Base-by-base conservation (phyloP, 2,888 invertebrate genomes). In the Nudaria mundana region DNA sequence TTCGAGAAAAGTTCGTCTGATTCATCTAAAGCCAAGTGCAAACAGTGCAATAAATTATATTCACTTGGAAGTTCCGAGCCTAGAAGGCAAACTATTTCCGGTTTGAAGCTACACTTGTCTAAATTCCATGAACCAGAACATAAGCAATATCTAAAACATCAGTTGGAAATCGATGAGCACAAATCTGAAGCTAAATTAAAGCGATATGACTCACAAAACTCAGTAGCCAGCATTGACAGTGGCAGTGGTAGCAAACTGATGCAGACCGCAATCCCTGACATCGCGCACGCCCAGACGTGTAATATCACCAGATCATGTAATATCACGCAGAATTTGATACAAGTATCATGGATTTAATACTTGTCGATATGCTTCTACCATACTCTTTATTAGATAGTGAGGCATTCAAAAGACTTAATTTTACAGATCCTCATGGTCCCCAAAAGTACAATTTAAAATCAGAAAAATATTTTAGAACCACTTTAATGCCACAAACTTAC, bases 281-380 rank as follows among this genome's bases (percentile, higher is more conserved):
- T n/a, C n/a, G n/a, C n/a, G n/a, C n/a, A 49, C 40, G 37, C 30
- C 33, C 47, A 48, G 39, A 45, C n/a, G n/a, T n/a, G n/a, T n/a
- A n/a, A n/a, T n/a, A n/a, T 50, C 45, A 52, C 52, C 57, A 38
- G 45, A 50, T 53, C 48, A 53, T 47, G 48, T 44, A 44, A 49
- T 51, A 37, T 31, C 52, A 33, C 45, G 46, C 39, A 52, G 63
- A 34, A 64, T 62, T n/a, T 33, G 59, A 64, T 40, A 63, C 57
- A 48, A 41, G 48, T 36, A 61, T 59, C 39, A 59, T 57, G 60
- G 58, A 59, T 40, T 40, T 59, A 7, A 63, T 64, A 44, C 60
- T 66, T 42, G 61, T 62, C 10, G 63, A 64, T 40, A 63, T 64
- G 61, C 44, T 62, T 39, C 63, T 57, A 13, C n/a, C n/a, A n/a